Evolutionary conservation across 2,113 vertebrate genomes (phyloP).

Genomic region (Parus major): DNA sequence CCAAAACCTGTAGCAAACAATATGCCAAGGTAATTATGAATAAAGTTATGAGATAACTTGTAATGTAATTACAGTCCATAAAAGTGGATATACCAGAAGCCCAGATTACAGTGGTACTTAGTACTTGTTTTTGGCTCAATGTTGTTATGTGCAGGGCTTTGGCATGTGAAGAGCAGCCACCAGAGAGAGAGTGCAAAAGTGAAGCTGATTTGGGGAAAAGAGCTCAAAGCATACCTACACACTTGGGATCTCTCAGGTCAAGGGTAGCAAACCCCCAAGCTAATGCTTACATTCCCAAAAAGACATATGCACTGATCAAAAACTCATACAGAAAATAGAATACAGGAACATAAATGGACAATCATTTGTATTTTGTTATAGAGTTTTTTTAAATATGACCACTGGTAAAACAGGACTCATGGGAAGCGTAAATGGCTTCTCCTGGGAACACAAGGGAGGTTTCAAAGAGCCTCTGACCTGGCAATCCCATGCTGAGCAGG

Average conservation of each 20-base stretch:
- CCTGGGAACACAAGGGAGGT: not conserved
- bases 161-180: not conserved
- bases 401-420: not conserved
- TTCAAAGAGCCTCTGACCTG: not conserved
- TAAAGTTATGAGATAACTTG: not conserved
- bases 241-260: not conserved
- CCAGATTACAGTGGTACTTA: not conserved
- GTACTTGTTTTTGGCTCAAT: not conserved
- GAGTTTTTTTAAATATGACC: rapidly evolving
- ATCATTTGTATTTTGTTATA: not conserved
- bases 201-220: not conserved
- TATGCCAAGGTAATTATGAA: not conserved
- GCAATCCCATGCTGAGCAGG: not conserved
- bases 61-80: not conserved
- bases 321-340: not conserved
- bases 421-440: not conserved
- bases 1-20: not conserved
- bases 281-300: not conserved
- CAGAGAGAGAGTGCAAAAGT: not conserved
- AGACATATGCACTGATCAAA: not conserved
- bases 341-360: not conserved
- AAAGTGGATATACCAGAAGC: not conserved
- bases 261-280: not conserved
- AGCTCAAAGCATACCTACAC: not conserved
- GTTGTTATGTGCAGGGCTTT: not conserved